Evolutionary conservation across 2,888 invertebrate genomes (phyloP).

Genomic region (Synanthedon tipuliformis): DNA sequence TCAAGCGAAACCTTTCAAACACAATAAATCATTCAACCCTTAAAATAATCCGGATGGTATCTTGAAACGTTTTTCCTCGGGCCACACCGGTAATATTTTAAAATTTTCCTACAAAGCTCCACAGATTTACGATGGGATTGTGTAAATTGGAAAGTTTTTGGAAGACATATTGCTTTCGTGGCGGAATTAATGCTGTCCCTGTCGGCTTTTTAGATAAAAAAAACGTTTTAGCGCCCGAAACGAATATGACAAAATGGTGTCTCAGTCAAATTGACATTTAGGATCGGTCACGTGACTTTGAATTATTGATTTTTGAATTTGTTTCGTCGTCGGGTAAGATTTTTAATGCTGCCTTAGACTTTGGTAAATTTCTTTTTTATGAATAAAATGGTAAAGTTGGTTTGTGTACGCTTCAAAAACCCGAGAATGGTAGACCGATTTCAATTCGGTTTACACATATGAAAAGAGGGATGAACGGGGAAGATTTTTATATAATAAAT

Average conservation of each 20-base stretch:
- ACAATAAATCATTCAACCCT: constrained; percentile 40
- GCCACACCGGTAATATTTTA: constrained; percentile 40
- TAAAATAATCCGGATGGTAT: constrained; percentile 27
- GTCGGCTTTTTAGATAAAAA: constrained; percentile 7
- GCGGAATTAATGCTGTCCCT: constrained; percentile 25
- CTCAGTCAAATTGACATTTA: constrained; percentile 2
- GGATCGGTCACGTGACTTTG: constrained; percentile 1
- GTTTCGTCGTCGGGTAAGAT: too few species aligned
- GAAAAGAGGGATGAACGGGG: too few species aligned
- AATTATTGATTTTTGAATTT: not conserved
- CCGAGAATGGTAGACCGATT: too few species aligned
- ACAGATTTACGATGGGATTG: constrained; percentile 50
- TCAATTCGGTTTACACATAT: too few species aligned
- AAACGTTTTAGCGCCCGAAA: constrained; percentile 5
- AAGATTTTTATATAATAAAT: too few species aligned
- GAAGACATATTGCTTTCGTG: constrained; percentile 39
- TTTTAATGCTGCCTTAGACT: too few species aligned
- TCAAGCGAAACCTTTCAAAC: constrained; percentile 7
- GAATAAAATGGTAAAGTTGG: too few species aligned
- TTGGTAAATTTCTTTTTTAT: too few species aligned
- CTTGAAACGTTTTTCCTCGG: constrained; percentile 20
- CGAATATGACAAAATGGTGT: constrained; percentile 9
- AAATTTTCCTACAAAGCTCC: constrained; percentile 43
- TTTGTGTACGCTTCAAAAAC: too few species aligned
- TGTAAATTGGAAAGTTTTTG: constrained; percentile 52